Conservation (phyloP, 2,888 invertebrate genomes). For the Ornithoptera priamus region DNA sequence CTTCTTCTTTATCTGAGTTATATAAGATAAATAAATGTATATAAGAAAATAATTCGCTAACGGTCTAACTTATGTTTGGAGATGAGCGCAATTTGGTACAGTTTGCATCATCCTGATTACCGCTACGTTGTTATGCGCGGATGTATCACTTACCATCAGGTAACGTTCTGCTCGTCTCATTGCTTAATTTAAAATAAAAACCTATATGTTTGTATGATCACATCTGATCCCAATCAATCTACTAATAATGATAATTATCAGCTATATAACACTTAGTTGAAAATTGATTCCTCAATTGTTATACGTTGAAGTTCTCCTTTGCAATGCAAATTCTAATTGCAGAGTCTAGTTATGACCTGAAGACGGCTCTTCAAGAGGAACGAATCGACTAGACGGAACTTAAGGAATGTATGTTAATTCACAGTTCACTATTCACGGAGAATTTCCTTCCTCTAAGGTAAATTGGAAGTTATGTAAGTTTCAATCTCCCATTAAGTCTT, state of each 20-base stretch:
- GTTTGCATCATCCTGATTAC: too few species aligned
- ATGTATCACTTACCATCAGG: too few species aligned
- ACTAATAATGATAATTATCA: neutral
- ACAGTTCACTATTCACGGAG: constrained; percentile 37
- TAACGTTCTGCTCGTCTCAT: too few species aligned
- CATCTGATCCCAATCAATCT: neutral
- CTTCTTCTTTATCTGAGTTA: too few species aligned
- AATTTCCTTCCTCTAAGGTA: constrained; percentile 32
- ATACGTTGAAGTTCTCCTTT: constrained; percentile 21
- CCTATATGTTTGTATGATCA: too few species aligned
- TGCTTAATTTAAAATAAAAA: too few species aligned
- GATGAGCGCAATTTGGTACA: too few species aligned
- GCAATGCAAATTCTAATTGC: constrained; percentile 30
- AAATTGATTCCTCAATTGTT: constrained; percentile 9
- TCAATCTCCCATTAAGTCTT: neutral
- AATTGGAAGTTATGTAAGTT: constrained; percentile 4
- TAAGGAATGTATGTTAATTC: constrained; percentile 42
- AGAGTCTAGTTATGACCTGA: constrained; percentile 23
- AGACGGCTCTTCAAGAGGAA: constrained; percentile 12
- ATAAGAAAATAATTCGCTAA: too few species aligned
- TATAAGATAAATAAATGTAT: too few species aligned
- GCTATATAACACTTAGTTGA: neutral
- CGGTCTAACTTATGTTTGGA: too few species aligned
- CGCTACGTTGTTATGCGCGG: too few species aligned
- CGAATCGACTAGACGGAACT: constrained; percentile 18